Evolutionary conservation across 2,888 invertebrate genomes (phyloP).

Genomic region (Caenorhabditis virilis): DNA sequence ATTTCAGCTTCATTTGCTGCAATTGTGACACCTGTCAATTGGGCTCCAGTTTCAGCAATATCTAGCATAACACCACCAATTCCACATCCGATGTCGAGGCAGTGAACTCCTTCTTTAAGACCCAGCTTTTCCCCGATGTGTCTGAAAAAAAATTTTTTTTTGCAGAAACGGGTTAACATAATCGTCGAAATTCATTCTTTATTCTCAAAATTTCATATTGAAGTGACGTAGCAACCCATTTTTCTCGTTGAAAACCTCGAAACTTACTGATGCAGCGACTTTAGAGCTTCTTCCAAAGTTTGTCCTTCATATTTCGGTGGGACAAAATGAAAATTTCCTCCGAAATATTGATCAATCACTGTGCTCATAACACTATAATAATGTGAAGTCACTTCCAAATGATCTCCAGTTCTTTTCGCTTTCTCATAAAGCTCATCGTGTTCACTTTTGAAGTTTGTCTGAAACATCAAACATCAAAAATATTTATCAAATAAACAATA

Average conservation of each 20-base stretch:
- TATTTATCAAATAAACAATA: background rate
- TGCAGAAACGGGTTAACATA: background rate
- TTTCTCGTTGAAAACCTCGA: too few species aligned
- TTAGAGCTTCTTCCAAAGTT: conserved; percentile 55
- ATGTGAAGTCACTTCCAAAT: conserved; percentile 62
- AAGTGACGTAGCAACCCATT: too few species aligned
- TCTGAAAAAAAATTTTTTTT: conserved; percentile 13
- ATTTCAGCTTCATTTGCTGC: conserved; percentile 62
- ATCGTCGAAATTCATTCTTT: too few species aligned
- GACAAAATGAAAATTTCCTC: conserved; percentile 67
- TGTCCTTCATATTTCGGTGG: conserved; percentile 53
- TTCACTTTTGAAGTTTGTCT: conserved; percentile 58
- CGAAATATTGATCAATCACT: conserved; percentile 67
- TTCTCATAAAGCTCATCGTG: conserved; percentile 60
- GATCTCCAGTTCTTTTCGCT: conserved; percentile 53
- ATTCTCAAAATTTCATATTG: too few species aligned
- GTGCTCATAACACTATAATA: conserved; percentile 67
- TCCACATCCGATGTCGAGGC: conserved; percentile 67
- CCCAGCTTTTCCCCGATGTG: conserved; percentile 53
- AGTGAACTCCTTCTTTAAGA: conserved; percentile 43
- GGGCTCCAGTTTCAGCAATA: conserved; percentile 55
- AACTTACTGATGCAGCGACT: conserved; percentile 39
- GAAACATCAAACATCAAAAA: conserved; percentile 10
- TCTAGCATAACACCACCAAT: conserved; percentile 62
- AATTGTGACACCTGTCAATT: conserved; percentile 65